Base-by-base conservation (phyloP, 2,797 vertebrate species). In the Tenualosa thibaudeaui region DNA sequence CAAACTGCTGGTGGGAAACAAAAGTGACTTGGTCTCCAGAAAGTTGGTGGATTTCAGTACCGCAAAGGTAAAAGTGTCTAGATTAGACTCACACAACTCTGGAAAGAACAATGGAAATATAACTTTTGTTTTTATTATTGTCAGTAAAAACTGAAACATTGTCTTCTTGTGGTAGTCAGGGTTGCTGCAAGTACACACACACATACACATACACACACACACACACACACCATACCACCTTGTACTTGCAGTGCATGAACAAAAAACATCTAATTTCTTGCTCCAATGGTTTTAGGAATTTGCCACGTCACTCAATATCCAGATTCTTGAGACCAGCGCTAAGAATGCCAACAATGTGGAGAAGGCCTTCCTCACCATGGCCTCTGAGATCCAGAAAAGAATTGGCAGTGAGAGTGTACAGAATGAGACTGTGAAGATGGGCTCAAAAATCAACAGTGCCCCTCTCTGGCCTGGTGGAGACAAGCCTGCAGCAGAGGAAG, bases 1-100 rank as follows among this genome's bases (percentile, higher is more conserved):
- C 86, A 93, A 94, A 90, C 89, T 96, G 88, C 91, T 96, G 75
- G 94, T 96, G 83, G 96, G 96, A 26, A 96, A 96, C 86, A 96
- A 96, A 91, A 92, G 90, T 6, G 95, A 96, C 88, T 92, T 96
- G n/a, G 86, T 93, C 0, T 91, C 90, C 82, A 95, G 93, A 92
- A 96, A 96, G 81, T 94, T 96, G 82, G 94, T 96, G 90, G 95
- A 96, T 81, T 93, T 90, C 26, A 93, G 93, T 51, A 93, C 93
- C 0, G 96, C 92, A 88, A 95, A 96, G 95, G 96, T 96, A 91
- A 43, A 0, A 46, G 12, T 40, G 26, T 37, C 78, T n/a, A 12
- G 31, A 71, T 13, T 4, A 17, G 65, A 17, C 7, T 51, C 65
- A 71, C 65, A 4, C 65, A 13, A 71, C 65, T 51, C 50, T 49